A percentile compares a stretch with the other conserved stretches of the same genome.
phyloP scores from a whole-genome alignment of 2,113 vertebrate species.

The Heteronetta atricapilla region DNA sequence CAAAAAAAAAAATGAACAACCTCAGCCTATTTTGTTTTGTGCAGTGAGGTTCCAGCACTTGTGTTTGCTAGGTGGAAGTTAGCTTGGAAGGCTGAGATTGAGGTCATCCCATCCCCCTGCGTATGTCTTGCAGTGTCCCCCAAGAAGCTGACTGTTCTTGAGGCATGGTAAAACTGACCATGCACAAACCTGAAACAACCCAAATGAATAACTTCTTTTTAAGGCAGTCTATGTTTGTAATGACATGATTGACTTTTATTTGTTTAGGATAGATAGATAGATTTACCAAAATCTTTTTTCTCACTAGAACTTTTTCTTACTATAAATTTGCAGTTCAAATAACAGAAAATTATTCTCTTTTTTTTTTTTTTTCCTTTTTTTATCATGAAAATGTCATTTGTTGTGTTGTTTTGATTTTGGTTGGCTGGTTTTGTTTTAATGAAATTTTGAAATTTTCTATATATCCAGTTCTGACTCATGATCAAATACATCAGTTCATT shows the following conservation, averaged over 20 bases:
- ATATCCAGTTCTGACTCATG: not conserved
- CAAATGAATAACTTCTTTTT: not conserved
- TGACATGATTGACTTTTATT: not conserved
- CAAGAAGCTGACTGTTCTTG: not conserved
- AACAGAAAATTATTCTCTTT: not conserved
- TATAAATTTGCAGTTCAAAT: not conserved
- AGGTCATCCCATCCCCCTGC: not conserved
- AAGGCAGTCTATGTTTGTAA: not conserved
- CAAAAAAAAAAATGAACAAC: not conserved
- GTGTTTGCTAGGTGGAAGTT: not conserved
- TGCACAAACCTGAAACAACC: not conserved
- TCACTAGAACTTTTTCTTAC: not conserved
- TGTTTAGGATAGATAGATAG: not conserved
- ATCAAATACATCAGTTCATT: not conserved
- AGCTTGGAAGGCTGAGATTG: not conserved
- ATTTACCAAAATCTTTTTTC: not conserved
- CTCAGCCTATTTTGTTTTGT: fast-evolving
- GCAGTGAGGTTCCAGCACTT: not conserved
- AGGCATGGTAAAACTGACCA: not conserved
- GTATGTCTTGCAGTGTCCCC: fast-evolving
- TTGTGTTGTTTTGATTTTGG: not conserved
- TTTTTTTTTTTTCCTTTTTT: not conserved
- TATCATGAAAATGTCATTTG: not conserved
- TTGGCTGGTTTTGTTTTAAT: not conserved
- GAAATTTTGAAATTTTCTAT: not conserved